phyloP scores from a whole-genome alignment of 2,797 vertebrate species.

The Mallotus villosus region DNA sequence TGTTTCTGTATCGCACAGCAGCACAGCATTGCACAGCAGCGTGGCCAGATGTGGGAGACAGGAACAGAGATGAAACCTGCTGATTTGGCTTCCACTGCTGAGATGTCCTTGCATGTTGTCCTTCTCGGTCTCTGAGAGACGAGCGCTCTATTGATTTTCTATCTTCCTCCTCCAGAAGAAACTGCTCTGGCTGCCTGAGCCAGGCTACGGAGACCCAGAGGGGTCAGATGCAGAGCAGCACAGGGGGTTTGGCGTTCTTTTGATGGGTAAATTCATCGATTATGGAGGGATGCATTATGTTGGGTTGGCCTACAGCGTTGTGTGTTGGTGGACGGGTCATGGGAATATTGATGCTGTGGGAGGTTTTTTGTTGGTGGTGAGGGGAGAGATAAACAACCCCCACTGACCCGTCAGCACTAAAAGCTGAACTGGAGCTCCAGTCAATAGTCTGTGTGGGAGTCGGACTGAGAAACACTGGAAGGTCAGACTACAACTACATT shows the following conservation, averaged over 20 bases:
- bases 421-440: slow-evolving; percentile 61
- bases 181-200: slow-evolving; percentile 28
- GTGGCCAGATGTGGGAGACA: slow-evolving; percentile 33
- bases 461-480: slow-evolving; percentile 43
- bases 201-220: slow-evolving; percentile 12
- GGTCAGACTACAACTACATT: slow-evolving; percentile 52
- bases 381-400: slow-evolving; percentile 47
- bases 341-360: slow-evolving; percentile 67
- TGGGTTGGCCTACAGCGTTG: slow-evolving; percentile 20
- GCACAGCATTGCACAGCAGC: too few relatives aligned
- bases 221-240: too few relatives aligned
- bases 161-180: slow-evolving; percentile 48
- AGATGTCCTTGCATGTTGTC: slow-evolving; percentile 69
- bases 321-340: slow-evolving; percentile 58
- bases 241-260: background rate
- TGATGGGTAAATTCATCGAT: slow-evolving; percentile 55
- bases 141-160: slow-evolving; percentile 61
- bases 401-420: slow-evolving; percentile 60
- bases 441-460: slow-evolving; percentile 52
- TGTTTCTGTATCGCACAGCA: background rate
- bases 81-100: slow-evolving; percentile 55
- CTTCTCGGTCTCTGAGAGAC: slow-evolving; percentile 54
- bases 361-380: slow-evolving; percentile 34
- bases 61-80: slow-evolving; percentile 54
- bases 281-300: slow-evolving; percentile 57